Evolutionary conservation across 2,888 invertebrate genomes (phyloP).

Genomic region (Frankliniella intonsa): DNA sequence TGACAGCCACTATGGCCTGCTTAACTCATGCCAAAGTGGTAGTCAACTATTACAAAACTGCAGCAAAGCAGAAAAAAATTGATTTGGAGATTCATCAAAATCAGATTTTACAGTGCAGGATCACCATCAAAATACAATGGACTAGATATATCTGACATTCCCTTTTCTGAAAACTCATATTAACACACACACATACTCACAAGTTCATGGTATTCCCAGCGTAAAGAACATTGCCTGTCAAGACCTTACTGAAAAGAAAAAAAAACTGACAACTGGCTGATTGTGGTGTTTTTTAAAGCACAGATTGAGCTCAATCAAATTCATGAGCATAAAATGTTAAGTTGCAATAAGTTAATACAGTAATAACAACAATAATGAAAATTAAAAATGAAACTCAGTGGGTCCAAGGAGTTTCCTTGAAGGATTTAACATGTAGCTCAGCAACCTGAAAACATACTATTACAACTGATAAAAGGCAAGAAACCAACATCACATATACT

Average conservation of each 20-base stretch:
- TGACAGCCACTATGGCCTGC: too few species aligned
- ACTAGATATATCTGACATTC: slow-evolving; percentile 11
- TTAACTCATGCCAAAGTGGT: too few species aligned
- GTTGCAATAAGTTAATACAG: not conserved
- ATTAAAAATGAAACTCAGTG: not conserved
- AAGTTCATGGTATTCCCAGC: not conserved
- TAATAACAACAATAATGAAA: not conserved
- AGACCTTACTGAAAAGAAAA: too few species aligned
- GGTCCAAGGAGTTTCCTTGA: not conserved
- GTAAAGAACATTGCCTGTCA: too few species aligned
- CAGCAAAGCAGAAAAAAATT: not conserved
- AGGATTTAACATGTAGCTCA: not conserved
- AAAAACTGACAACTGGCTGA: too few species aligned
- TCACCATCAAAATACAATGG: not conserved
- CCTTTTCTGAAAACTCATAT: not conserved
- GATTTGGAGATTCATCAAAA: not conserved
- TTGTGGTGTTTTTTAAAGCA: too few species aligned
- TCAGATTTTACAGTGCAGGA: not conserved
- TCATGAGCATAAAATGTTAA: not conserved
- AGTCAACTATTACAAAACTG: too few species aligned
- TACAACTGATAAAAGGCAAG: not conserved
- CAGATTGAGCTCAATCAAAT: not conserved
- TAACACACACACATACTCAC: not conserved
- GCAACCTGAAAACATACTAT: not conserved
- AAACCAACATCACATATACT: not conserved